Percentiles rank a stretch among this genome's conserved stretches.
phyloP scores from a whole-genome alignment of 2,113 vertebrate genomes.

The Pomatorhinus ruficollis region DNA sequence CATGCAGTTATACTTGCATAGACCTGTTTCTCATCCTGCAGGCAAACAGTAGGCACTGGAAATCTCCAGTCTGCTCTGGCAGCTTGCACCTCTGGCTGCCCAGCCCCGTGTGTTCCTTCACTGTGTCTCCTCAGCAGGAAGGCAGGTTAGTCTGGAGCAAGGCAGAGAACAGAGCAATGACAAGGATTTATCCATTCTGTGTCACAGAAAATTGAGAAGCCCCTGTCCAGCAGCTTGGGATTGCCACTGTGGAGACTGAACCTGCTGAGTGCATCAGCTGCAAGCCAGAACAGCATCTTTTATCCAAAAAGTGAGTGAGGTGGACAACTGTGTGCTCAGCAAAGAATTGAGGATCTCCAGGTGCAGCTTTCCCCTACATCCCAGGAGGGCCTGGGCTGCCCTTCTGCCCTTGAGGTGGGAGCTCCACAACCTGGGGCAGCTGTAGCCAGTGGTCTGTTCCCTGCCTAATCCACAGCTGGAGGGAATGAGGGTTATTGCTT shows the following conservation, averaged over 20 bases:
- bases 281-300: not conserved
- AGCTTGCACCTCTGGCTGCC: not conserved
- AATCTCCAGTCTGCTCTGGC: not conserved
- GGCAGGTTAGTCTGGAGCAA: not conserved
- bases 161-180: not conserved
- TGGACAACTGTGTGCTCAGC: fast-evolving
- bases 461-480: too few species aligned
- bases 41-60: not conserved
- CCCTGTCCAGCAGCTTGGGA: not conserved
- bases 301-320: not conserved
- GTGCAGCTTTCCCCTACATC: not conserved
- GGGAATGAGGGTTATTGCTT: not conserved
- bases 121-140: fast-evolving
- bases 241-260: not conserved
- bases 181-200: not conserved
- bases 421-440: not conserved
- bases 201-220: not conserved
- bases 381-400: not conserved
- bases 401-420: not conserved
- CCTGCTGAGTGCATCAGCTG: not conserved
- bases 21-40: not conserved
- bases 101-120: not conserved
- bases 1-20: not conserved
- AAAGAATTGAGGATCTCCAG: not conserved
- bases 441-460: not conserved